These are phyloP conservation scores for Emmelina monodactyla DNA, from an alignment of 2,888 invertebrate genomes.

Conservation along the genomic window DNA sequence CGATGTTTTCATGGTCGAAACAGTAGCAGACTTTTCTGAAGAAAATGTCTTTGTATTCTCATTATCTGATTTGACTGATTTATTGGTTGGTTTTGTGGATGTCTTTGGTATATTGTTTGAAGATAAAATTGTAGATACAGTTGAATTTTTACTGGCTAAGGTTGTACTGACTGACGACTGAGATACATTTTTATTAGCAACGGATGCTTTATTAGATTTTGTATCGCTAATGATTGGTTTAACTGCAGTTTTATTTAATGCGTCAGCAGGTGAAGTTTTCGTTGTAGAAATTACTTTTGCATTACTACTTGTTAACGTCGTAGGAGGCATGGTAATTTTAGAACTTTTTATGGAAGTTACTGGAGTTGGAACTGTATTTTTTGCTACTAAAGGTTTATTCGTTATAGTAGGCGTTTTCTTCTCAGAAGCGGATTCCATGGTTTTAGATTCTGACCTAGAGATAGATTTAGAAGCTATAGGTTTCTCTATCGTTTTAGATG, in stretches of 20 bases:
- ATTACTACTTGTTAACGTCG: neutral
- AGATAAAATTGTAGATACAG: constrained; percentile 3
- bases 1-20: constrained; percentile 18
- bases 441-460: constrained; percentile 11
- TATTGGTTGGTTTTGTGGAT: neutral
- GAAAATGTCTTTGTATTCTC: constrained; percentile 1
- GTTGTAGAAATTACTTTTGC: constrained; percentile 9
- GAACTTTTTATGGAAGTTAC: constrained; percentile 8
- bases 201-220: constrained; percentile 11
- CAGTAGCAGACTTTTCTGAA: constrained; percentile 4
- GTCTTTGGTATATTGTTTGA: neutral
- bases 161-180: neutral
- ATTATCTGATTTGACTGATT: neutral
- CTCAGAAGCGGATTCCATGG: constrained; percentile 3
- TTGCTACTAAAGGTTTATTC: constrained; percentile 13
- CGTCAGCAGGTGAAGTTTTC: constrained; percentile 10
- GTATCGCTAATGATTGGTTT: constrained; percentile 12
- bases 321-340: constrained; percentile 8
- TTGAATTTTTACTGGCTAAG: constrained; percentile 7
- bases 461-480: constrained; percentile 1
- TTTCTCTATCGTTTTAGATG: neutral
- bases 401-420: neutral
- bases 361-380: constrained; percentile 7
- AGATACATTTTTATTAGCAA: constrained; percentile 5
- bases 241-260: constrained; percentile 7